These are phyloP conservation scores for Ondatra zibethicus DNA, from an alignment of 2,113 vertebrate genomes.

Conservation along the genomic window DNA sequence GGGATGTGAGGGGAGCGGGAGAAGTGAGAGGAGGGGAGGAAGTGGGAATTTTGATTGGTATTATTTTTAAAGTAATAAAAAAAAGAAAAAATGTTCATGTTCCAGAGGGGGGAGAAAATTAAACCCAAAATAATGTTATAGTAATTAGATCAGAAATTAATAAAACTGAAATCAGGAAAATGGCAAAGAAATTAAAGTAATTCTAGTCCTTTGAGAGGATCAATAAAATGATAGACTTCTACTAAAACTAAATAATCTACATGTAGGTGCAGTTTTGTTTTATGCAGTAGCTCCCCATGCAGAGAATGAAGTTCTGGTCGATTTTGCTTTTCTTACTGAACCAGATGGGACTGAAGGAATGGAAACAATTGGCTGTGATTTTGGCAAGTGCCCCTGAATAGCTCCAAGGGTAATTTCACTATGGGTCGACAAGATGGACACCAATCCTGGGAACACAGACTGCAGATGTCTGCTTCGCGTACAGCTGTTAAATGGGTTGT, in stretches of 20 bases:
- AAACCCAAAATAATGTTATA: background rate
- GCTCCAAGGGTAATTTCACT: background rate
- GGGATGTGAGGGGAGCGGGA: no score
- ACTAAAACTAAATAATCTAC: background rate
- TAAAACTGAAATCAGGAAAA: conserved; percentile 21
- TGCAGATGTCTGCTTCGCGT: no score
- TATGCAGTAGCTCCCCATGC: background rate
- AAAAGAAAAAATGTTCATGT: background rate
- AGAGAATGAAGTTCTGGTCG: background rate
- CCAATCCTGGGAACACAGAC: fast-evolving
- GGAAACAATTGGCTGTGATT: background rate
- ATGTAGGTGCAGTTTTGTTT: background rate
- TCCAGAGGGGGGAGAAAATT: background rate
- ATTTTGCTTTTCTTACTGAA: background rate
- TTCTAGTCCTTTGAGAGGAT: background rate
- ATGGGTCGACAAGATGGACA: background rate
- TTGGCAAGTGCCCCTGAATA: no score
- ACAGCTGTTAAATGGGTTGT: fast-evolving
- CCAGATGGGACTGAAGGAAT: no score
- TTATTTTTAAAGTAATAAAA: no score
- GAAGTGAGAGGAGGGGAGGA: no score
- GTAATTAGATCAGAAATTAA: background rate
- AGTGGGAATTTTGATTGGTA: no score
- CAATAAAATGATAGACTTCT: background rate
- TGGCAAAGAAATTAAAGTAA: background rate